Evolutionary conservation across 2,113 vertebrate species (phyloP).

Genomic region (Gavialis gangeticus): DNA sequence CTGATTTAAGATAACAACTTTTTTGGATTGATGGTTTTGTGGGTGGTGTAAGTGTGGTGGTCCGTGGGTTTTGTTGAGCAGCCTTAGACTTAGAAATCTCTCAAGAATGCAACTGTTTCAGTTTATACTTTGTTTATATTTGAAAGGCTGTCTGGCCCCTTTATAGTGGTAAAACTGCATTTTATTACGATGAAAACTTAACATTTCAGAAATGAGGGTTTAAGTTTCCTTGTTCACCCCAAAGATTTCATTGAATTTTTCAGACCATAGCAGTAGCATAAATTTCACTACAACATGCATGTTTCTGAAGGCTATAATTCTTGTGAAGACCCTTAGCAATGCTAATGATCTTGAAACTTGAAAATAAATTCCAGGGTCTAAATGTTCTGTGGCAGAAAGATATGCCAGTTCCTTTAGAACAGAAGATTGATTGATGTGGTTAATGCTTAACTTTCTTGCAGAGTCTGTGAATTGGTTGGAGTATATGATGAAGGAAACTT

Average conservation of each 20-base stretch:
- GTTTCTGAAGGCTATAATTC: not conserved
- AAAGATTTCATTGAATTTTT: not conserved
- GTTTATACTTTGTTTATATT: not conserved
- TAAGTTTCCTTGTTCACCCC: not conserved
- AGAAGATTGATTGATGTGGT: not conserved
- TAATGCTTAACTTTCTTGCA: slow-evolving; percentile 66
- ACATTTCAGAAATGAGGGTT: not conserved
- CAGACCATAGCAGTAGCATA: not conserved
- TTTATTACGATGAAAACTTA: not conserved
- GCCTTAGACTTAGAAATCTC: too few relatives aligned
- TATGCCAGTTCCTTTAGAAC: not conserved
- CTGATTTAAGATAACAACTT: too few relatives aligned
- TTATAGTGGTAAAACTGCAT: not conserved
- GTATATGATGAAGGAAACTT: slow-evolving; percentile 98
- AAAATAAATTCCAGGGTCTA: not conserved
- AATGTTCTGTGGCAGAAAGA: not conserved
- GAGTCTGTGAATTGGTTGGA: slow-evolving; percentile 91
- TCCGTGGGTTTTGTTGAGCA: too few relatives aligned
- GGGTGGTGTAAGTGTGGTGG: too few relatives aligned
- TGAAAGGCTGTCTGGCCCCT: not conserved
- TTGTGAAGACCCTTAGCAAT: not conserved
- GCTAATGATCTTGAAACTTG: not conserved
- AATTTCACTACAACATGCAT: not conserved
- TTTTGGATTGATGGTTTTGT: too few relatives aligned
- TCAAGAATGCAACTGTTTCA: not conserved